Percentiles rank a stretch among this genome's conserved stretches.
Evolutionary conservation across 2,113 vertebrate species (phyloP).

Genomic region (Odontophorus gujanensis): DNA sequence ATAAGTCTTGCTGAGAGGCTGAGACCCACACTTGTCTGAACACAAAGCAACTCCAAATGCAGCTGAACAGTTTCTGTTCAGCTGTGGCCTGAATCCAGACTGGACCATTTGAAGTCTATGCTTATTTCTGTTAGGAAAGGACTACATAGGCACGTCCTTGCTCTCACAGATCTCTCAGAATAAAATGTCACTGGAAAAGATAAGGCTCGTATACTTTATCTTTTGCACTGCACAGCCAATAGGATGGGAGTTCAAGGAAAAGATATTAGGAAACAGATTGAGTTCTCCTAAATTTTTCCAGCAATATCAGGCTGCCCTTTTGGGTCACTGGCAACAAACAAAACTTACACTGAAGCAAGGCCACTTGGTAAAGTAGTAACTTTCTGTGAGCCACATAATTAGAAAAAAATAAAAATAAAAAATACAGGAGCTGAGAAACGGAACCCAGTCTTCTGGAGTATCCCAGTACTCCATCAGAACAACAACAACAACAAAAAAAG

Average conservation of each 20-base stretch:
- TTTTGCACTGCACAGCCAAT: not conserved
- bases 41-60: not conserved
- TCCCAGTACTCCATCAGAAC: not conserved
- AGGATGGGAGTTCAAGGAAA: not conserved
- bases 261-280: fast-evolving
- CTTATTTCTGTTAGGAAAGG: not conserved
- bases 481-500: not conserved
- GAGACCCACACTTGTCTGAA: not conserved
- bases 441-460: not conserved
- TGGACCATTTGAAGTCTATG: not conserved
- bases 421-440: not conserved
- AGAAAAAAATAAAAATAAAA: not conserved
- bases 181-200: not conserved
- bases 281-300: not conserved
- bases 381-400: not conserved
- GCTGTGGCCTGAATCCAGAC: not conserved
- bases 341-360: not conserved
- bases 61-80: not conserved
- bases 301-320: not conserved
- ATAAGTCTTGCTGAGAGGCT: not conserved
- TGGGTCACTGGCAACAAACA: not conserved
- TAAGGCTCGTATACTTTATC: not conserved
- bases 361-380: not conserved
- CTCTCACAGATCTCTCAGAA: not conserved
- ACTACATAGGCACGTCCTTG: not conserved